Conservation (phyloP, 2,113 vertebrate genomes). For the Lutjanus erythropterus region DNA sequence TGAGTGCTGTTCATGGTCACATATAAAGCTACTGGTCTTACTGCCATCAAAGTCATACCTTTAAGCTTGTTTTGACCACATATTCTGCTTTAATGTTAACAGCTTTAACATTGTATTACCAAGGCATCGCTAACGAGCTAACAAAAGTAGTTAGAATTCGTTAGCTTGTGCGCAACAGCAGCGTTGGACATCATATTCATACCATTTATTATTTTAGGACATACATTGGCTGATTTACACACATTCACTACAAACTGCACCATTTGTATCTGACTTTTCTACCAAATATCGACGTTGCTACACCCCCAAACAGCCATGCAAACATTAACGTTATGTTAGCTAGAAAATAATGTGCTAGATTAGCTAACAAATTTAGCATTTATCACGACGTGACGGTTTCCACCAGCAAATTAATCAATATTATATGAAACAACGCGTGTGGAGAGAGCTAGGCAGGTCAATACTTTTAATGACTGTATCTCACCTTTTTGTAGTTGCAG, state of each 20-base stretch:
- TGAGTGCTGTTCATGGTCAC: neutral
- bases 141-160: too few species aligned
- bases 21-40: neutral
- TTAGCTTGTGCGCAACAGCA: neutral
- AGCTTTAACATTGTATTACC: neutral
- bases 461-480: fast-evolving
- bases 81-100: neutral
- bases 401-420: fast-evolving
- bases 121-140: slow-evolving; percentile 22
- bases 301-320: neutral
- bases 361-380: slow-evolving; percentile 31
- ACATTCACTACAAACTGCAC: fast-evolving
- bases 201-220: fast-evolving
- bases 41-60: neutral
- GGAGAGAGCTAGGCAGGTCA: fast-evolving
- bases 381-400: neutral
- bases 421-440: fast-evolving
- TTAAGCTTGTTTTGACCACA: neutral
- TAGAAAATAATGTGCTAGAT: neutral
- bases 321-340: neutral
- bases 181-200: fast-evolving
- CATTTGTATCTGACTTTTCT: fast-evolving
- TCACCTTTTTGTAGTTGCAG: slow-evolving; percentile 28
- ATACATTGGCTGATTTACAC: neutral
- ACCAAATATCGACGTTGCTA: neutral